Conservation (phyloP, 2,113 vertebrate species). For the Crotalus horridus region DNA sequence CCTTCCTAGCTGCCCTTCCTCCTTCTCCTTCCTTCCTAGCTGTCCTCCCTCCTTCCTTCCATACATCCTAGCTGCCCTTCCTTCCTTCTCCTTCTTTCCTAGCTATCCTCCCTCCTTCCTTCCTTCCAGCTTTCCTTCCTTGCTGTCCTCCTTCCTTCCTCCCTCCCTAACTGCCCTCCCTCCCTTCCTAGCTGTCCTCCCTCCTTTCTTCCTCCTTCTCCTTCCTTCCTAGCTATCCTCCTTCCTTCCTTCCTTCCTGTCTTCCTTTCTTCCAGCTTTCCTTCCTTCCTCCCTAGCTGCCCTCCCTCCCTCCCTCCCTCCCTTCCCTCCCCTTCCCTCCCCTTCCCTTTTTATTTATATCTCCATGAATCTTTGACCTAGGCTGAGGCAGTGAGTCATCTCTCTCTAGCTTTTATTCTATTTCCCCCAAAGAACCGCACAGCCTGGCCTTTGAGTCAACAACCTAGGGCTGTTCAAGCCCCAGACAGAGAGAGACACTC, state of each 20-base stretch:
- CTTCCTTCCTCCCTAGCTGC: too few species aligned
- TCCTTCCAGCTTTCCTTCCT: neutral
- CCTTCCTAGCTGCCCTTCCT: too few species aligned
- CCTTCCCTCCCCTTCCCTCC: too few species aligned
- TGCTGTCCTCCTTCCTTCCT: neutral
- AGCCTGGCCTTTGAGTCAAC: slow-evolving; percentile 52
- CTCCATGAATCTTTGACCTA: slow-evolving; percentile 54
- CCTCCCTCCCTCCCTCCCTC: too few species aligned
- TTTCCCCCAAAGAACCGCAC: slow-evolving; percentile 40
- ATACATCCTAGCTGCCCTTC: too few species aligned
- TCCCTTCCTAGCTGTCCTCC: neutral
- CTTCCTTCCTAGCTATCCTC: neutral
- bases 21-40: too few species aligned
- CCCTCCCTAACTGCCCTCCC: neutral
- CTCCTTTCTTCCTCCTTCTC: neutral
- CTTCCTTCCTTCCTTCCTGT: too few species aligned
- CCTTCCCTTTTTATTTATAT: slow-evolving; percentile 47
- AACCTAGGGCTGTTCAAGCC: slow-evolving; percentile 53
- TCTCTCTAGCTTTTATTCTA: slow-evolving; percentile 21
- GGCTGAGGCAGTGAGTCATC: slow-evolving; percentile 38
- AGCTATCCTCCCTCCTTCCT: too few species aligned
- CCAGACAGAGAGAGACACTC: slow-evolving; percentile 53
- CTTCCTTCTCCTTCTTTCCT: too few species aligned
- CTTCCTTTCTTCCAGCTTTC: too few species aligned
- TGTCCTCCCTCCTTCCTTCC: too few species aligned